phyloP scores from a whole-genome alignment of 2,113 vertebrate genomes.

The Macrotus californicus region DNA sequence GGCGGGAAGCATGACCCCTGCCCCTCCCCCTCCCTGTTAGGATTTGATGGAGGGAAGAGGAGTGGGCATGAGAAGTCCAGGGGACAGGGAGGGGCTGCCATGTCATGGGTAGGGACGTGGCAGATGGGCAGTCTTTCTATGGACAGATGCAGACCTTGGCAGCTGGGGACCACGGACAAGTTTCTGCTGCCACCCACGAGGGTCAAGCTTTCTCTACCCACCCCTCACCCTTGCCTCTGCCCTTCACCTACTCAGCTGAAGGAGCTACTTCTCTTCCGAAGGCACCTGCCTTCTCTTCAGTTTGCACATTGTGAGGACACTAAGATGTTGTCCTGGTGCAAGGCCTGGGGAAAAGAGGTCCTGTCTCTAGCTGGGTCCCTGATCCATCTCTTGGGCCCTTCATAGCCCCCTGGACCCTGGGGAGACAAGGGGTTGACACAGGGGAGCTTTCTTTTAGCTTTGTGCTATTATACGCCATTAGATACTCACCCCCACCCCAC shows the following conservation, averaged over 20 bases:
- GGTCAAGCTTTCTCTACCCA: background rate
- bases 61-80: background rate
- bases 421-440: rapidly evolving
- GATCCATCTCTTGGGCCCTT: background rate
- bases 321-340: background rate
- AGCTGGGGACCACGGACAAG: background rate
- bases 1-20: background rate
- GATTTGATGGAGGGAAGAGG: background rate
- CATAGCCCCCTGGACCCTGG: background rate
- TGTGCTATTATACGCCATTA: background rate
- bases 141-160: background rate
- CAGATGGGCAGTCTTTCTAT: background rate
- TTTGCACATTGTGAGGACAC: background rate
- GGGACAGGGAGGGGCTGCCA: background rate
- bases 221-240: background rate
- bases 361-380: background rate
- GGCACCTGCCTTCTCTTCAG: background rate
- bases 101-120: rapidly evolving
- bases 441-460: background rate
- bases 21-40: background rate
- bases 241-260: background rate
- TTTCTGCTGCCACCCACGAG: background rate
- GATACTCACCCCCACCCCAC: no score
- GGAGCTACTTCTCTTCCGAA: background rate
- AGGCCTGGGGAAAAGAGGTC: background rate